Evolutionary conservation across 2,113 vertebrate genomes (phyloP).

Genomic region (Chaetops frenatus): DNA sequence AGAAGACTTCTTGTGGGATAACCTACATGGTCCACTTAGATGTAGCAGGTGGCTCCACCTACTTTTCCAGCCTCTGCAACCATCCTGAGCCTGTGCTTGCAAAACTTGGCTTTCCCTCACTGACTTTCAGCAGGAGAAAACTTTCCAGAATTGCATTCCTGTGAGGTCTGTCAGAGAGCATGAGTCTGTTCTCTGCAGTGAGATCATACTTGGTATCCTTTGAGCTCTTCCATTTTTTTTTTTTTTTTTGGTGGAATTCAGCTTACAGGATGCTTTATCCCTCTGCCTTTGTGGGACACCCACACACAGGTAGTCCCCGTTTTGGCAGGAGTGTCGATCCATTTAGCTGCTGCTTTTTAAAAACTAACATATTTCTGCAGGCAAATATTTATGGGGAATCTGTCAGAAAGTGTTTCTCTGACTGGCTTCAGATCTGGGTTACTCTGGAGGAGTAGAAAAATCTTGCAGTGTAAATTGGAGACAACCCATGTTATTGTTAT

Average conservation of each 20-base stretch:
- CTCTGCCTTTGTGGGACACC: not conserved
- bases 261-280: not conserved
- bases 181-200: not conserved
- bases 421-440: not conserved
- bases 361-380: not conserved
- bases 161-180: not conserved
- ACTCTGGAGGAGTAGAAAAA: not conserved
- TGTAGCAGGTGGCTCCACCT: not conserved
- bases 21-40: not conserved
- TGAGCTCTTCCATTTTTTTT: not conserved
- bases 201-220: not conserved
- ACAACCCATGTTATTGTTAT: not conserved
- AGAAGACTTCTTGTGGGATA: not conserved
- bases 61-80: not conserved
- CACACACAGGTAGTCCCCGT: rapidly evolving
- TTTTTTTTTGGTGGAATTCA: not conserved
- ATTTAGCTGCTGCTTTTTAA: not conserved
- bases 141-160: not conserved
- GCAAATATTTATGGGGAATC: not conserved
- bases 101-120: not conserved
- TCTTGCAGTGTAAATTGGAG: not conserved
- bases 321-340: not conserved
- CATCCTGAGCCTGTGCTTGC: not conserved
- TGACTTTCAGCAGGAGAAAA: not conserved
- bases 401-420: not conserved